Evolutionary conservation across 2,797 vertebrate species (phyloP).

Genomic region (Poeciliopsis turneri): DNA sequence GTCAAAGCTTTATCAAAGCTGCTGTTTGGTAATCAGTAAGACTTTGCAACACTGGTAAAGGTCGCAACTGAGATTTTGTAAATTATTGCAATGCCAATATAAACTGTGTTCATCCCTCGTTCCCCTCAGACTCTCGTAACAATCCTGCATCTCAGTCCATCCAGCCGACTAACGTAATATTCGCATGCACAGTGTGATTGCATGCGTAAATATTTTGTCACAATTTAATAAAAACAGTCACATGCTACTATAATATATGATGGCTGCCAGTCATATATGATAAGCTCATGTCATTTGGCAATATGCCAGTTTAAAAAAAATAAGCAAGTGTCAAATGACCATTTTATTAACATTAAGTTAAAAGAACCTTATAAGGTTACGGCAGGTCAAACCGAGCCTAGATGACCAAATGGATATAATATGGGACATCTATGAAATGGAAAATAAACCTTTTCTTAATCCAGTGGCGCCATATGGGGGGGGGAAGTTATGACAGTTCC

Average conservation of each 20-base stretch:
- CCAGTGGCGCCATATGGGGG: too few species aligned
- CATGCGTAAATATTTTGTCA: neutral
- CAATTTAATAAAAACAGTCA: neutral
- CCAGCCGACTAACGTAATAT: neutral
- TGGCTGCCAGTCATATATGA: neutral
- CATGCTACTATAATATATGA: neutral
- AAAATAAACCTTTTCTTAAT: too few species aligned
- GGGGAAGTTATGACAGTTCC: too few species aligned
- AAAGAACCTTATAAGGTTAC: too few species aligned
- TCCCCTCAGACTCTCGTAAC: neutral
- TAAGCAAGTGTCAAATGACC: too few species aligned
- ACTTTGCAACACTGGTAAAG: neutral
- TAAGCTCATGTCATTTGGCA: too few species aligned
- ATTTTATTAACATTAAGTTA: too few species aligned
- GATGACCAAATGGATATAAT: too few species aligned
- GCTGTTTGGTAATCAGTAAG: neutral
- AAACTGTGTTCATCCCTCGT: neutral
- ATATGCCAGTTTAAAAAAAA: too few species aligned
- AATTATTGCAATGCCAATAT: neutral
- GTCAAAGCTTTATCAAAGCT: neutral
- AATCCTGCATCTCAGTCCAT: neutral
- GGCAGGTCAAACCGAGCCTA: too few species aligned
- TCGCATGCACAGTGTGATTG: neutral
- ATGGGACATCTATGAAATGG: too few species aligned
- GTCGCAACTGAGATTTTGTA: neutral